phyloP scores from a whole-genome alignment of 2,797 vertebrate genomes.

The Chloroceryle inda region DNA sequence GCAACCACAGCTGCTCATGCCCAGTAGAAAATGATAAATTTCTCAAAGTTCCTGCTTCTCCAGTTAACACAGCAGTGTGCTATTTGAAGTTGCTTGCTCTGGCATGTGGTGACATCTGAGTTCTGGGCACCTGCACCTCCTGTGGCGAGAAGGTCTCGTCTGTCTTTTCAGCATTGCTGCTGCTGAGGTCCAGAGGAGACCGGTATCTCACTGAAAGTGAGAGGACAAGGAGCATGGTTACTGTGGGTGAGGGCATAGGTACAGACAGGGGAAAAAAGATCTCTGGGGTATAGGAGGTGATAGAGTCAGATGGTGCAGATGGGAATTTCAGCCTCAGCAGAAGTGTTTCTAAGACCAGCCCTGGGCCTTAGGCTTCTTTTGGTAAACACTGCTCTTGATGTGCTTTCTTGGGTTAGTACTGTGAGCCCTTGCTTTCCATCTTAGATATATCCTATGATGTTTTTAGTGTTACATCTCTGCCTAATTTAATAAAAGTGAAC shows the following conservation, averaged over 20 bases:
- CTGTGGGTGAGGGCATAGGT: not conserved
- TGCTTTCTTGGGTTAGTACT: not conserved
- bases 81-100: not conserved
- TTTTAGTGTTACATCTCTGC: not conserved
- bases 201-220: not conserved
- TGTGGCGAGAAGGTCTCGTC: not conserved
- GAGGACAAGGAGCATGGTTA: not conserved
- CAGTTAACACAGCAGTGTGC: not conserved
- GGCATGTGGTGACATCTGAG: not conserved
- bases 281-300: not conserved
- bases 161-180: not conserved
- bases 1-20: not conserved
- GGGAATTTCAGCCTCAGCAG: not conserved
- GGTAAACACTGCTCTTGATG: not conserved
- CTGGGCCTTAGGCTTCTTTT: not conserved
- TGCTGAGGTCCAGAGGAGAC: not conserved
- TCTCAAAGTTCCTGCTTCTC: not conserved
- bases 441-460: not conserved
- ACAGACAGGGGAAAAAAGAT: not conserved
- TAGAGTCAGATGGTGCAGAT: not conserved
- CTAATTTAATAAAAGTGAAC: not conserved
- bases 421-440: not conserved
- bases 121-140: not conserved
- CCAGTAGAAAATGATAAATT: not conserved
- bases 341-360: not conserved